Evolutionary conservation across 2,797 vertebrate genomes (phyloP), one percentile per base, ranked within the genome.

Genomic region (Hemibagrus guttatus): DNA sequence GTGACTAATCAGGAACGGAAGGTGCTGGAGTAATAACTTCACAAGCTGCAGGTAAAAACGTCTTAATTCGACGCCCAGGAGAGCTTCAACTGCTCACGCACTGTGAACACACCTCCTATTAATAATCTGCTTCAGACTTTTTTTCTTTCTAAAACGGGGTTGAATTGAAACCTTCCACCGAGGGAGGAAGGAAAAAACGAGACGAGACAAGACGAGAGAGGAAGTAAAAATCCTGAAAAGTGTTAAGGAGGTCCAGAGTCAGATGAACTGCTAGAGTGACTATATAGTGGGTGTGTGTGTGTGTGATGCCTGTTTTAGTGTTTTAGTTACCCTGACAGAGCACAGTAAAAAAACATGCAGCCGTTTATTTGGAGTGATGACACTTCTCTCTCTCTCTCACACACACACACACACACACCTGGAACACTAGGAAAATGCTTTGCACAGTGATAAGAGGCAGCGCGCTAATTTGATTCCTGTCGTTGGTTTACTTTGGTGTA

Each of bases 381-480:
- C 54, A 28, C 64, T 81, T 49, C 13, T 26, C 54, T 81, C 19
- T 54, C 72, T 19, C 68, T 16, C 76, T 46, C 74, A 54, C 61
- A 56, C 78, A 59, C 74, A 54, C 63, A 58, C 78, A 59, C 74
- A 54, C 63, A 58, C 78, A 59, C 74, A 54, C 83, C 69, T 84
- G 6, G 26, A 85, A 88, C 66, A 39, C 87, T 69, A 84, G 84
- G 74, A 79, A 88, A 89, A 76, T 39, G 81, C 83, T 89, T 85
- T 82, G 85, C 88, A 71, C 84, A 63, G 88, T 82, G 90, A 91
- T 90, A 91, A 91, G 87, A 13, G 84, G 52, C 42, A 26, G 35
- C 39, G 81, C 84, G 85, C 68, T 89, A 86, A 87, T 88, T 89
- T 83, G 87, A 82, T 86, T 89, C 84, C 71, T 81, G 88, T 89